Base-by-base conservation (phyloP, 2,113 vertebrate species). In the Chamaea fasciata region DNA sequence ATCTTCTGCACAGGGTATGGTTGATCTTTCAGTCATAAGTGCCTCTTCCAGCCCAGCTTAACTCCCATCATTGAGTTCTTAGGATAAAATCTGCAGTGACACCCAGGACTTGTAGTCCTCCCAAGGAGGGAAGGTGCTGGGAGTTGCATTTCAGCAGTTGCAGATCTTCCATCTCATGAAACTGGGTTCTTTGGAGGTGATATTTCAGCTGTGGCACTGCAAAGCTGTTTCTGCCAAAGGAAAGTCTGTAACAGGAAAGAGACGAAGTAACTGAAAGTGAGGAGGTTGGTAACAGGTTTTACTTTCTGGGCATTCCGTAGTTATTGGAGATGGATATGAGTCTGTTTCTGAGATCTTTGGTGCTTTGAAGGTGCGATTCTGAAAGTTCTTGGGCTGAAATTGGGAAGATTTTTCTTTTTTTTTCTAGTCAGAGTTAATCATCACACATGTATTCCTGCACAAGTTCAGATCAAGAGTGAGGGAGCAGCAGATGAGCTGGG, bases 211-310 rank as follows among this genome's bases (percentile, higher is more conserved):
- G 31, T 41, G 52, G 28, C 63, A 9, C 37, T 41, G 37, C 22
- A 64, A 23, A 88, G 28, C n/a, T 37, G 6, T 39, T 95, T 71
- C 47, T 96, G n/a, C 41, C 52, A 52, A 39, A 73, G 49, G 19
- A 60, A 80, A 59, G 55, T 41, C 3, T 50, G 6, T 73, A 35
- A 39, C 6, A 24, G 59, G 15, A 49, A 46, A 31, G 33, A 56
- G 50, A 37, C 0, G 0, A 8, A 59, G 42, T 68, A 27, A 23
- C 19, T 0, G 0, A 30, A 83, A 37, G 28, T 19, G 28, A 71
- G 26, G 23, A 78, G 20, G 7, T 14, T 53, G 31, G 8, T n/a
- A 53, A 16, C 13, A 65, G 6, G 19, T 31, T 77, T 80, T 53
- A 21, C 59, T 80, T 81, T 77, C 30, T 77, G 59, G n/a, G 13